These are phyloP conservation scores for Trogon melanurus DNA, from an alignment of 2,113 vertebrate species.

Conservation along the genomic window DNA sequence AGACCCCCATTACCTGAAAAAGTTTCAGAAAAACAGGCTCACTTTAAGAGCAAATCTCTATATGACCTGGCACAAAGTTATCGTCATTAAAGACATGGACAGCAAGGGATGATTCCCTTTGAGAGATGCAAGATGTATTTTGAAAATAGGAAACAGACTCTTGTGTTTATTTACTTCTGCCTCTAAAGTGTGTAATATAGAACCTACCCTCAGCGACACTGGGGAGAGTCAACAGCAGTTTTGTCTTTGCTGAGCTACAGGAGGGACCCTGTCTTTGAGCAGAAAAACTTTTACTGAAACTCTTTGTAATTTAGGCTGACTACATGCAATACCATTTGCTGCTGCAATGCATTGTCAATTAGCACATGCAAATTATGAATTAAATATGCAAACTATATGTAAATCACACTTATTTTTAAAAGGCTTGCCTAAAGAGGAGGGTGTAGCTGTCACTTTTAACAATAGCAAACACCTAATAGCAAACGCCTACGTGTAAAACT, in stretches of 20 bases:
- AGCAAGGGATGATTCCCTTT: neutral
- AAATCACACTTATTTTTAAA: constrained; percentile 56
- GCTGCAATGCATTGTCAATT: constrained; percentile 7
- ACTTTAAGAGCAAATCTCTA: neutral
- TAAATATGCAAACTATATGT: constrained; percentile 36
- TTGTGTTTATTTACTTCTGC: neutral
- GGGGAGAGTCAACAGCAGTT: neutral
- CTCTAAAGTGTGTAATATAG: neutral
- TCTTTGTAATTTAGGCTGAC: neutral
- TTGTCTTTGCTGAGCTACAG: neutral
- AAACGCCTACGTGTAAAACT: constrained; percentile 49
- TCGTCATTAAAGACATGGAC: neutral
- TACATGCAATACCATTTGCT: neutral
- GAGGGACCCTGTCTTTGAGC: neutral
- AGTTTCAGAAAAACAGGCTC: neutral
- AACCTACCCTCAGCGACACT: neutral
- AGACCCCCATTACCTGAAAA: neutral
- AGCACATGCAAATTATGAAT: constrained; percentile 29
- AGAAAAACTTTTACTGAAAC: constrained; percentile 2
- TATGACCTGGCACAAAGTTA: neutral
- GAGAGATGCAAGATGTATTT: neutral
- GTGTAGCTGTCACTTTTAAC: constrained; percentile 65
- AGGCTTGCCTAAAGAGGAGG: constrained; percentile 40
- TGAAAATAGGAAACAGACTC: neutral
- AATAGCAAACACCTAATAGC: constrained; percentile 66